Evolutionary conservation across 1,140 invertebrate genomes (phyloP), one percentile per base, ranked within the genome.

Genomic region (Monochamus saltuarius): DNA sequence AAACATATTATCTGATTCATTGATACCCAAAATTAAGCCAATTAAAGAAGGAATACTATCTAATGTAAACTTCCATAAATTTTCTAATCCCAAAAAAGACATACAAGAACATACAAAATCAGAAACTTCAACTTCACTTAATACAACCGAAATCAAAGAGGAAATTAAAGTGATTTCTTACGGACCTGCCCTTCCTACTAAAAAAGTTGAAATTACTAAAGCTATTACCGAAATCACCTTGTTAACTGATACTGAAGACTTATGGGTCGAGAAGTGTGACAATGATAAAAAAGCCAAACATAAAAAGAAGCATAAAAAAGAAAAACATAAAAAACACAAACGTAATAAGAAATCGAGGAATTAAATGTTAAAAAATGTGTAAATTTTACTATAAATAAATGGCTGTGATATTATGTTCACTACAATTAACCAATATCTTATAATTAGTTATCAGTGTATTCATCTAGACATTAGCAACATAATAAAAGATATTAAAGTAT

Each of bases 21-120:
- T 75, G 43, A 38, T 75, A 16, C 72, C 73, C 17, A 73, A 71
- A 68, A 74, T 76, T 57, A 76, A 72, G 60, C 71, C 71, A 13
- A 57, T 67, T 10, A 74, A 73, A 66, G 64, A 71, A 61, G 73
- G 75, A 13, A 73, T 76, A 50, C 59, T 76, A 40, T 75, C 73
- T 13, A 64, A 71, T 34, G 57, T 76, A 34, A 62, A 70, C 53
- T 73, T 71, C 57, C 59, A 62, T 38, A 43, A 38, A 7, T 61
- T 69, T 17, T 39, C 13, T 42, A 61, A 64, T 53, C 49, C 56
- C 13, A 50, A 63, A 49, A 9, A 59, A 65, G 35, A 29, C n/a
- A 16, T 14, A 43, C 16, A 56, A 46, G 13, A 14, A 42, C 36
- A 56, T 34, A 53, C 36, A 19, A 14, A 53, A n/a, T 37, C 22